A percentile compares a stretch with the other conserved stretches of the same genome.
phyloP scores from a whole-genome alignment of 2,113 vertebrate genomes.

The Phainopepla nitens region DNA sequence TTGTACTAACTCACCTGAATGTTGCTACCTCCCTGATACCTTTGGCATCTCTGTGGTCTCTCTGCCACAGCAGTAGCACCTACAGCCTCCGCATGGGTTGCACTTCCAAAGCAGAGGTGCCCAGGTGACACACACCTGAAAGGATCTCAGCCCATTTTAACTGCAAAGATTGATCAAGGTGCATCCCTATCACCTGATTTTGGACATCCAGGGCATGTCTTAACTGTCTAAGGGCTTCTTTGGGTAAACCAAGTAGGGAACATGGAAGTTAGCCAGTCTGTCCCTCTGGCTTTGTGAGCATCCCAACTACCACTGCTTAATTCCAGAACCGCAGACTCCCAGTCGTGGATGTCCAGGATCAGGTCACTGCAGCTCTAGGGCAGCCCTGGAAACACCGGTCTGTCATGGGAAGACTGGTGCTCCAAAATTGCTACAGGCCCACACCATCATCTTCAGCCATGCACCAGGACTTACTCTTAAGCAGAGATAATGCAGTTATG shows the following conservation, averaged over 20 bases:
- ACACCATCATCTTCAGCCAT: rapidly evolving
- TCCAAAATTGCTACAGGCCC: neutral
- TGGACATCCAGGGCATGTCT: neutral
- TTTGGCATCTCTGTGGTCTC: neutral
- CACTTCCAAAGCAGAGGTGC: neutral
- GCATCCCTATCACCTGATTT: neutral
- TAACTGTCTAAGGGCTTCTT: neutral
- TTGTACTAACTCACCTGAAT: neutral
- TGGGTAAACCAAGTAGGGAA: neutral
- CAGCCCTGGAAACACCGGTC: neutral
- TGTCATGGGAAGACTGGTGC: rapidly evolving
- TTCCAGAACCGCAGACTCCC: neutral
- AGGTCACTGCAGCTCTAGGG: neutral
- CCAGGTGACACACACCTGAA: neutral
- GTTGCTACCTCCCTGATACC: neutral
- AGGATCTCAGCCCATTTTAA: neutral
- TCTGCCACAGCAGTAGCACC: neutral
- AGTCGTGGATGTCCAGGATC: neutral
- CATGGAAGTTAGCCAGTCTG: neutral
- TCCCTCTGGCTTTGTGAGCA: neutral
- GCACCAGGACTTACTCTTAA: neutral
- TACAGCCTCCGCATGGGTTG: rapidly evolving
- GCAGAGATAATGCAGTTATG: neutral
- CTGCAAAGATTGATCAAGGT: neutral
- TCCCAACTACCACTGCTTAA: neutral